Conservation (phyloP, 1,140 invertebrate genomes). For the Xylocopa sonorina region DNA sequence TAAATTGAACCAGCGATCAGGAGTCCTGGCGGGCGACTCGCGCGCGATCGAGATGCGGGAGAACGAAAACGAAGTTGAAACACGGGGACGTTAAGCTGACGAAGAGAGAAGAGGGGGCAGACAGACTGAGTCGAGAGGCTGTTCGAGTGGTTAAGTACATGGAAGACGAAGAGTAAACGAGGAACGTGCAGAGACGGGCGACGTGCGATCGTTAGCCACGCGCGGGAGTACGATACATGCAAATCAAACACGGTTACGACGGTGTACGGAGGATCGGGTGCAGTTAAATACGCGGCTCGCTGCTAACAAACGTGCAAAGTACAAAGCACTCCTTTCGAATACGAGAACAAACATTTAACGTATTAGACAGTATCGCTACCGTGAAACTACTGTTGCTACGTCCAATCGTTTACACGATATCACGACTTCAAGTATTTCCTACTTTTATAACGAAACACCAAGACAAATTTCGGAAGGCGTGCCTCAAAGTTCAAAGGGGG, state of each 20-base stretch:
- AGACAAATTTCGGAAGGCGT: no score
- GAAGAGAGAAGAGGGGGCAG: neutral
- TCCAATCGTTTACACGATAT: no score
- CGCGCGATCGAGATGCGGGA: constrained; percentile 10
- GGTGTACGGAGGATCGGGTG: neutral
- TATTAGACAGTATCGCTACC: no score
- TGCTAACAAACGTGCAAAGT: neutral
- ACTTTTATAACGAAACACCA: no score
- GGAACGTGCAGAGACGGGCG: neutral
- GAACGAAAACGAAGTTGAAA: neutral
- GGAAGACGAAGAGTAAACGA: constrained; percentile 1
- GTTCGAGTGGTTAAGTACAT: constrained; percentile 16
- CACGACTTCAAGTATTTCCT: no score
- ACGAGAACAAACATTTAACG: neutral
- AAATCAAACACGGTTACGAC: constrained; percentile 22
- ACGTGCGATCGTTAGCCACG: constrained; percentile 23
- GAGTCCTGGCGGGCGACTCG: constrained; percentile 3
- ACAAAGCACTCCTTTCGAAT: constrained; percentile 15
- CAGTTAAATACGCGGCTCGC: neutral
- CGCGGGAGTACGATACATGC: constrained; percentile 20
- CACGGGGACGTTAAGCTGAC: neutral
- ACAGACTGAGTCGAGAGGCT: no score
- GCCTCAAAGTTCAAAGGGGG: no score
- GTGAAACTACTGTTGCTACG: no score
- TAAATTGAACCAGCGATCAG: neutral